These are phyloP conservation scores for Antheraea assamensis DNA, from an alignment of 2,888 invertebrate genomes.

Conservation along the genomic window DNA sequence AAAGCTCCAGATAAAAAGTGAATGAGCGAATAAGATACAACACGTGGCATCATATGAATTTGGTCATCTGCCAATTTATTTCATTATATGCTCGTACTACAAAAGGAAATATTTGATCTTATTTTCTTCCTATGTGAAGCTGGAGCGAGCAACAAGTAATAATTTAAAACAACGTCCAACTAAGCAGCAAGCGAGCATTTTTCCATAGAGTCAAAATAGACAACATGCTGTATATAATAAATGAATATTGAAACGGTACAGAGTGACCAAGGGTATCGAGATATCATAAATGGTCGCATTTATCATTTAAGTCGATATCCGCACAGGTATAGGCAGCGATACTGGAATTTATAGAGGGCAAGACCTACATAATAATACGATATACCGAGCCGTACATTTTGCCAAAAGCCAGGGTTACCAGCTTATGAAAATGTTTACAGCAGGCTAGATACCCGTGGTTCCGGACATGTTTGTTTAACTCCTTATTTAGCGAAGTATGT, in stretches of 20 bases:
- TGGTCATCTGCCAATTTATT: too few species aligned
- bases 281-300: conserved; percentile 18
- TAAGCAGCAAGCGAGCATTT: too few species aligned
- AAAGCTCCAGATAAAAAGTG: too few species aligned
- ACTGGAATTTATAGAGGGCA: background rate
- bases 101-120: too few species aligned
- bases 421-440: background rate
- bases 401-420: background rate
- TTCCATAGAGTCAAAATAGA: background rate
- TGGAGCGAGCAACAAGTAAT: too few species aligned
- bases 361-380: background rate
- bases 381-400: background rate
- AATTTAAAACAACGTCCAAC: too few species aligned
- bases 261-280: conserved; percentile 20
- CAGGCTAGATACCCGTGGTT: background rate
- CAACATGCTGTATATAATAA: conserved; percentile 17
- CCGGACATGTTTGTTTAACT: too few species aligned
- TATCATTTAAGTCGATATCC: conserved; percentile 16
- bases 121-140: too few species aligned
- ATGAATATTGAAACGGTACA: conserved; percentile 16
- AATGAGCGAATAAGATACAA: too few species aligned
- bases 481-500: too few species aligned
- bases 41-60: too few species aligned
- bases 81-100: too few species aligned
- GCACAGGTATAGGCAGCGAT: background rate